These are phyloP conservation scores for Leptura quadrifasciata DNA, from an alignment of 2,888 invertebrate species.

Conservation along the genomic window DNA sequence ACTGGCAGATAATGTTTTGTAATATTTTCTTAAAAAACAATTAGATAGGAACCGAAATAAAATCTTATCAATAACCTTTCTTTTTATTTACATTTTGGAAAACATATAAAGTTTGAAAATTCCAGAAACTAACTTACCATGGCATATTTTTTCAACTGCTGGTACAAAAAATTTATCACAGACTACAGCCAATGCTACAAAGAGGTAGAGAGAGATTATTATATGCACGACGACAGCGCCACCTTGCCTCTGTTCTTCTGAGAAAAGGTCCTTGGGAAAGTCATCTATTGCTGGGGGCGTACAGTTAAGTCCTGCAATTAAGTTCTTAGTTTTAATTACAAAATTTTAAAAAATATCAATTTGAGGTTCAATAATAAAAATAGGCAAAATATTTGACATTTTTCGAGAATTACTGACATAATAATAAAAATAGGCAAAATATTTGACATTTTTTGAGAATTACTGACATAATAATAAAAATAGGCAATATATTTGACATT, in stretches of 20 bases:
- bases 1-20: too few species aligned
- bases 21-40: too few species aligned
- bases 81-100: too few species aligned
- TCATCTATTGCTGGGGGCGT: constrained; percentile 92
- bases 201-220: constrained; percentile 88
- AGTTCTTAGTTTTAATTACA: constrained; percentile 29
- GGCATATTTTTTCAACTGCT: constrained; percentile 92
- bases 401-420: too few species aligned
- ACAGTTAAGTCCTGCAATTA: constrained; percentile 77
- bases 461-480: too few species aligned
- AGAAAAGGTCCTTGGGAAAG: constrained; percentile 89
- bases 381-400: too few species aligned
- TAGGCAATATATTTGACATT: too few species aligned
- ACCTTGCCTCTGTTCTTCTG: constrained; percentile 83
- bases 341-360: neutral
- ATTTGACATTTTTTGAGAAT: too few species aligned
- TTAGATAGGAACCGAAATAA: too few species aligned
- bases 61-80: too few species aligned
- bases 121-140: constrained; percentile 78
- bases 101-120: too few species aligned
- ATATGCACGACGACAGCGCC: constrained; percentile 90
- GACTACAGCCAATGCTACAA: constrained; percentile 88
- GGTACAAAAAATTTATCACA: constrained; percentile 97
- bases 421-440: too few species aligned
- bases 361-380: neutral